Conservation (phyloP, 2,797 vertebrate species). For the Artibeus jamaicensis region DNA sequence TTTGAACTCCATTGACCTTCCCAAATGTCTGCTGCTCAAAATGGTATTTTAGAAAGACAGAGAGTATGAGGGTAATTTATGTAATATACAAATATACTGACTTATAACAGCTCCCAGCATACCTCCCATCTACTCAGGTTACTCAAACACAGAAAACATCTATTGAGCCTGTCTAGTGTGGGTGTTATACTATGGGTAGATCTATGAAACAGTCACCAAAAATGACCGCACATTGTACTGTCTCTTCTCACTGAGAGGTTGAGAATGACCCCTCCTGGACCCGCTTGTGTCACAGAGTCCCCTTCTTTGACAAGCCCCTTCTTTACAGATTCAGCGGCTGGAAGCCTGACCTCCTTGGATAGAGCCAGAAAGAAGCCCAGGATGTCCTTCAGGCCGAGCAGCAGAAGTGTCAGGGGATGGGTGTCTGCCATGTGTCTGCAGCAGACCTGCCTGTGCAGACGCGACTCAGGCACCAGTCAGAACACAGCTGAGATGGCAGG, state of each 20-base stretch:
- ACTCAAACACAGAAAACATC: not conserved
- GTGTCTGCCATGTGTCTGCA: not conserved
- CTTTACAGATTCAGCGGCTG: not conserved
- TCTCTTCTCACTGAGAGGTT: not conserved
- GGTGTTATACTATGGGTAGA: not conserved
- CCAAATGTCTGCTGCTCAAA: not conserved
- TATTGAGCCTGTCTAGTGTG: not conserved
- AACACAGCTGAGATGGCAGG: not conserved
- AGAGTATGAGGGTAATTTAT: not conserved
- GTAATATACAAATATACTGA: not conserved
- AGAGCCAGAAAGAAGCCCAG: not conserved
- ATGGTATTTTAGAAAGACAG: not conserved
- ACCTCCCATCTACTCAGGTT: not conserved
- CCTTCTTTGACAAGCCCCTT: not conserved
- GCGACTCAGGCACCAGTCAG: not conserved
- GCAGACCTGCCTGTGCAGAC: not conserved
- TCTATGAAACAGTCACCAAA: not conserved
- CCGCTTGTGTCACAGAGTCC: not conserved
- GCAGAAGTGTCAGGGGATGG: not conserved
- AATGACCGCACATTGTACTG: rapidly evolving
- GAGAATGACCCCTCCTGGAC: not conserved
- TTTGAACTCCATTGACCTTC: not conserved
- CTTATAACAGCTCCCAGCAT: not conserved
- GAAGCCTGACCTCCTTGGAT: not conserved
- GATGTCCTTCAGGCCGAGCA: not conserved